Base-by-base conservation (phyloP, 2,113 vertebrate species). In the Sylvietta virens region DNA sequence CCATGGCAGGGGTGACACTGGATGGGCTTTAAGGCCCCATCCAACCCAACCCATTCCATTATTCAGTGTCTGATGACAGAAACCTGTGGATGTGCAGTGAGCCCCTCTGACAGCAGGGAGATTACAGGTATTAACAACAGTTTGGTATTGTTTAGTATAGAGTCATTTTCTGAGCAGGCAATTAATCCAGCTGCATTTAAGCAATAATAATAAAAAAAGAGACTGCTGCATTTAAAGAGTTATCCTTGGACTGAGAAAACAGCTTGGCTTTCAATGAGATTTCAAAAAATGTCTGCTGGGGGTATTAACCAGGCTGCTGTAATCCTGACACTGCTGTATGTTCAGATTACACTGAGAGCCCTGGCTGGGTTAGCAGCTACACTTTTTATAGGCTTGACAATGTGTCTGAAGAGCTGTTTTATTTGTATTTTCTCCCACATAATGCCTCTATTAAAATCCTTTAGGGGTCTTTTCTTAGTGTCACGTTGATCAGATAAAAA, bases 121-220 rank as follows among this genome's bases (percentile, higher is more conserved):
- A 94, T 96, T 69, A 88, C 73, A 90, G 91, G 88, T 90, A 90
- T 93, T 92, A 90, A 86, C 93, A 88, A 91, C 81, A 92, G 81
- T 94, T 96, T 92, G 95, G 87, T 92, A 83, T 88, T 22, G 13
- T 90, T 97, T 95, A 95, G 44, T 90, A 95, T 88, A 7, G 74
- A 96, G 91, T 78, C 39, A 81, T 95, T 97, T 98, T 96, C 90
- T 39, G 62, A 96, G 91, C 58, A 96, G 65, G 40, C 87, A 97
- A 95, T 97, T 97, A 97, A 97, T 94, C 64, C 62, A 76, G 76
- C 86, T 96, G 77, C 82, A 85, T 96, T 91, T 23, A 17, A 71
- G 42, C 23, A 95, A 35, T 11, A 40, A 24, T 33, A 62, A 53
- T 21, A n/a, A 87, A 33, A 17, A 13, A 15, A 20, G 61, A 74